phyloP scores from a whole-genome alignment of 2,888 invertebrate genomes.

The Cephus pygmeus region DNA sequence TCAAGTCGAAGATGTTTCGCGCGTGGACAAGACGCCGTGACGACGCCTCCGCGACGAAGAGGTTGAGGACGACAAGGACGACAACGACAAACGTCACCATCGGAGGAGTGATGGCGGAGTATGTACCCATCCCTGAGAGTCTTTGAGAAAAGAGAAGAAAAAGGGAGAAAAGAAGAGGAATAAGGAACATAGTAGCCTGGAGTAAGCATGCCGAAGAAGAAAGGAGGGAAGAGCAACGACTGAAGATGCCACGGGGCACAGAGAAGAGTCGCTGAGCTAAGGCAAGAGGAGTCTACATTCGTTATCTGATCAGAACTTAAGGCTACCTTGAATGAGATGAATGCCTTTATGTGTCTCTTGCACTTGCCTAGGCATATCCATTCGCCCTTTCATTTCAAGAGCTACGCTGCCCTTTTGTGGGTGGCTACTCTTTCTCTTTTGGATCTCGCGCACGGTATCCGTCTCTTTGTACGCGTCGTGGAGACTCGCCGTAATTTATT shows the following conservation, averaged over 20 bases:
- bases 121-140: neutral
- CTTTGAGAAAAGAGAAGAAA: constrained; percentile 1
- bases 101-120: neutral
- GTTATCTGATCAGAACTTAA: constrained; percentile 64
- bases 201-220: constrained; percentile 18
- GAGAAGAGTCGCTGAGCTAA: constrained; percentile 17
- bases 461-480: constrained; percentile 35
- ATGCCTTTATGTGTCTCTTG: constrained; percentile 64
- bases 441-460: constrained; percentile 40
- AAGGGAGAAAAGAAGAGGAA: constrained; percentile 11
- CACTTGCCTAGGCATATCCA: constrained; percentile 63
- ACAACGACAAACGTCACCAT: neutral
- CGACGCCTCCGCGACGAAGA: constrained; percentile 1
- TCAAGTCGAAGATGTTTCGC: constrained; percentile 30
- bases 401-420: constrained; percentile 61
- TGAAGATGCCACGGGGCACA: constrained; percentile 27
- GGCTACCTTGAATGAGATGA: constrained; percentile 64
- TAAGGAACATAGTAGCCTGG: constrained; percentile 11
- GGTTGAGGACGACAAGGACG: neutral
- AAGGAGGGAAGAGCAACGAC: constrained; percentile 12
- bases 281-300: constrained; percentile 58
- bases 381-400: constrained; percentile 61
- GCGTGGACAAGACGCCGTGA: constrained; percentile 25
- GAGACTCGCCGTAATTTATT: constrained; percentile 50
- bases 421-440: constrained; percentile 56